phyloP scores from a whole-genome alignment of 1,140 invertebrate species.

The Rhagoletis pomonella region DNA sequence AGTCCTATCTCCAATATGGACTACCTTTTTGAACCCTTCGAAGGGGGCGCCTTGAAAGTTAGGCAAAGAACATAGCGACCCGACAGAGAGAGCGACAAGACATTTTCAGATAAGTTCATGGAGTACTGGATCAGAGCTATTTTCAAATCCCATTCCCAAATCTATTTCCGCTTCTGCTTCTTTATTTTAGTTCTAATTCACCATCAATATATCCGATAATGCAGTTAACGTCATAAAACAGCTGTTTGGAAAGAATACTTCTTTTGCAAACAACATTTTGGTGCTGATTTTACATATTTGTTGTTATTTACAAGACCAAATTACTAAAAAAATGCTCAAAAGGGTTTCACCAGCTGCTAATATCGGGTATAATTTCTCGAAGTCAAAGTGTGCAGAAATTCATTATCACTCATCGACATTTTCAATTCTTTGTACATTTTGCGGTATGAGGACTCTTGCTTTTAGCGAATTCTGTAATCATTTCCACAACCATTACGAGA shows the following conservation, averaged over 20 bases:
- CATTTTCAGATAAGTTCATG: too few species aligned
- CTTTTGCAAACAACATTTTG: background rate
- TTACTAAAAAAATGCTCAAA: slow-evolving; percentile 5
- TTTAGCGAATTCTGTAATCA: slow-evolving; percentile 56
- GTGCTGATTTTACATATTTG: background rate
- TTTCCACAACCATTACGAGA: slow-evolving; percentile 55
- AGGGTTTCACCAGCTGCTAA: background rate
- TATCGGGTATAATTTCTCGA: background rate
- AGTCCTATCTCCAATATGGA: too few species aligned
- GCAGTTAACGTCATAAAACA: background rate
- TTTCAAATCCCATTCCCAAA: too few species aligned
- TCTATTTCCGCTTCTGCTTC: background rate
- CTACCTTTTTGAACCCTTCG: too few species aligned
- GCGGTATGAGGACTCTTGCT: slow-evolving; percentile 49
- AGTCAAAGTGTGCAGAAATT: slow-evolving; percentile 61
- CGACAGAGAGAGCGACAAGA: too few species aligned
- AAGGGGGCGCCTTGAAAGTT: too few species aligned
- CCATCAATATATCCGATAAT: background rate
- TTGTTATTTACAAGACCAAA: background rate
- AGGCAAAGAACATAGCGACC: too few species aligned
- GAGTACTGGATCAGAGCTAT: too few species aligned
- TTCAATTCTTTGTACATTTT: slow-evolving; percentile 58
- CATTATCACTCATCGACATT: slow-evolving; percentile 56
- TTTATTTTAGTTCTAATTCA: background rate
- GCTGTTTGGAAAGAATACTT: background rate